Conservation (phyloP, 30 jellyfish, hydroid and myxozoan genomes). For the Turritopsis rubra region DNA sequence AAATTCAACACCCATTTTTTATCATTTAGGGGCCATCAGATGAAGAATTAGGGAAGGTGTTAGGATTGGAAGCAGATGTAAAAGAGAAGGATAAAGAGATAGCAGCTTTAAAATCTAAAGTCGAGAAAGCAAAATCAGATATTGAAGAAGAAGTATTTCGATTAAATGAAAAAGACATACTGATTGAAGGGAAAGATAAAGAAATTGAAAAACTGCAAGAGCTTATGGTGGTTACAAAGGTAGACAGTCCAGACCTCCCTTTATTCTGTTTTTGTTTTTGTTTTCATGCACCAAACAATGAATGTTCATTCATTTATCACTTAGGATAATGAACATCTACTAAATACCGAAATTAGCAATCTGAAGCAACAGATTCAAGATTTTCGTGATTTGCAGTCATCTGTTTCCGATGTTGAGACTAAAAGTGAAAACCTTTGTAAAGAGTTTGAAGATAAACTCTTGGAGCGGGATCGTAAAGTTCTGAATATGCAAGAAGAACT, state of each 20-base stretch:
- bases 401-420: not conserved
- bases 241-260: not conserved
- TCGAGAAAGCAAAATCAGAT: conserved; percentile 14
- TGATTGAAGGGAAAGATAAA: conserved; percentile 13
- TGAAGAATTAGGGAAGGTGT: conserved; percentile 42
- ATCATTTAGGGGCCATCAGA: conserved; percentile 48
- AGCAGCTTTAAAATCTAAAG: conserved; percentile 28
- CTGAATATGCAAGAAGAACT: conserved; percentile 31
- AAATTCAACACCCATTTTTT: not conserved
- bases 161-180: conserved; percentile 14
- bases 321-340: not conserved
- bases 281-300: not conserved
- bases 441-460: not conserved
- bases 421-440: not conserved
- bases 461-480: conserved; percentile 35
- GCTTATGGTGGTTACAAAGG: conserved; percentile 35
- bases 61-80: conserved; percentile 36
- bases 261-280: no score
- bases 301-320: not conserved
- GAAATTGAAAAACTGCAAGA: conserved; percentile 14
- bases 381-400: conserved; percentile 2
- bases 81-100: conserved; percentile 40
- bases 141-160: conserved; percentile 19
- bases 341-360: conserved; percentile 1
- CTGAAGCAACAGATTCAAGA: conserved; percentile 13